Conservation (phyloP, 2,888 invertebrate species). For the Globia sparganii region DNA sequence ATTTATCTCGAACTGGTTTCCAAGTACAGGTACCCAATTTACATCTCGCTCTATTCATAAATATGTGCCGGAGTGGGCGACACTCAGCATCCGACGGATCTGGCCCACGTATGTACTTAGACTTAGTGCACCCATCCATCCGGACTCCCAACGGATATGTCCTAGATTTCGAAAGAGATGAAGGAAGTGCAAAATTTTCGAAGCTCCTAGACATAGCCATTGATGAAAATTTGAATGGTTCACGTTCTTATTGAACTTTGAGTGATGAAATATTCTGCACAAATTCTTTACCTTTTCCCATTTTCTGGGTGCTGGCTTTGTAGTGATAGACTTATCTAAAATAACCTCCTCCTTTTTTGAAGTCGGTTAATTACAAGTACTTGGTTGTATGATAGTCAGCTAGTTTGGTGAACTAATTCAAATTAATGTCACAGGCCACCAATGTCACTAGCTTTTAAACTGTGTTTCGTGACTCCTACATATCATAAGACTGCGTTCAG, state of each 20-base stretch:
- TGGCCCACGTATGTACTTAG: conserved; percentile 62
- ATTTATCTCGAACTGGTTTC: conserved; percentile 40
- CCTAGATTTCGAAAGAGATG: conserved; percentile 55
- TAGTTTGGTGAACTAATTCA: neutral
- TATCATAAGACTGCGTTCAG: neutral
- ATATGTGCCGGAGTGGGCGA: conserved; percentile 60
- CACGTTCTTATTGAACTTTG: conserved; percentile 17
- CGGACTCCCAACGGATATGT: conserved; percentile 60
- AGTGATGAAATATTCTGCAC: conserved; percentile 16
- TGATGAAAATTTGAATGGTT: conserved; percentile 41
- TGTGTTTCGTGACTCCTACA: neutral
- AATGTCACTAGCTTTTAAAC: neutral
- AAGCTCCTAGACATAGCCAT: conserved; percentile 32
- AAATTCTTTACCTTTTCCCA: neutral
- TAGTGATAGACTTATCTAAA: neutral
- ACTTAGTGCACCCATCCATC: conserved; percentile 62
- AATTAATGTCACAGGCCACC: neutral
- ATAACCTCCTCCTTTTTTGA: neutral
- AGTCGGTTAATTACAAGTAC: neutral
- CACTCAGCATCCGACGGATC: conserved; percentile 56
- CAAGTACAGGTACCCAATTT: conserved; percentile 56
- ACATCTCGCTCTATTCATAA: conserved; percentile 48
- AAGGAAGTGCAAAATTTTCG: conserved; percentile 53
- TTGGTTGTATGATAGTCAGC: neutral
- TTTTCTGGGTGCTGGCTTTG: neutral